Evolutionary conservation across 2,113 vertebrate genomes (phyloP).

Genomic region (Paramisgurnus dabryanus): DNA sequence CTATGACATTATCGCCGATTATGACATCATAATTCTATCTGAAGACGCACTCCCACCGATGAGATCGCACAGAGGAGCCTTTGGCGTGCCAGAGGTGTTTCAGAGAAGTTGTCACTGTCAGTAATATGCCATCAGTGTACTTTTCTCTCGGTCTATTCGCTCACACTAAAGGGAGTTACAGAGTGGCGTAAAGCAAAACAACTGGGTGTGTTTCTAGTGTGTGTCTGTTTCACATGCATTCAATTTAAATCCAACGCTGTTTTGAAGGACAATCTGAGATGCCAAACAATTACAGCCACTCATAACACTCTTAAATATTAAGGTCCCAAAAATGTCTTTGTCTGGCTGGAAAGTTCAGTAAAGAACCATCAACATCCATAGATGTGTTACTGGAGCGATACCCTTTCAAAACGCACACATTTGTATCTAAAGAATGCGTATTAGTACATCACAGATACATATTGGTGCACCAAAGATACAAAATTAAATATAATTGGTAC

Average conservation of each 20-base stretch:
- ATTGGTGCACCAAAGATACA: too few relatives aligned
- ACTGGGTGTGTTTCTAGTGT: conserved; percentile 60
- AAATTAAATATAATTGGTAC: too few relatives aligned
- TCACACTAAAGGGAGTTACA: conserved; percentile 28
- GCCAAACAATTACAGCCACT: not conserved
- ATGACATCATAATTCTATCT: conserved; percentile 45
- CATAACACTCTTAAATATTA: too few relatives aligned
- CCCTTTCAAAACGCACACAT: too few relatives aligned
- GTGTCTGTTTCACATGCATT: conserved; percentile 53
- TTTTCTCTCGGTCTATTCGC: not conserved
- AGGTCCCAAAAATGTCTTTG: too few relatives aligned
- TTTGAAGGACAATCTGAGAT: conserved; percentile 52
- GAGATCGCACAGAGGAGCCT: conserved; percentile 2
- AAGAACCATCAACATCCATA: too few relatives aligned
- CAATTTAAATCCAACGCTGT: conserved; percentile 62
- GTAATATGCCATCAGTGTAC: conserved; percentile 47
- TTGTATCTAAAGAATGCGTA: too few relatives aligned
- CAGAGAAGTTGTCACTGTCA: conserved; percentile 60
- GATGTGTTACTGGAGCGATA: too few relatives aligned
- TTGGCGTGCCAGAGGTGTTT: conserved; percentile 46
- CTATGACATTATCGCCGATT: conserved; percentile 31
- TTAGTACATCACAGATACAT: too few relatives aligned
- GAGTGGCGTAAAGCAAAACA: conserved; percentile 58
- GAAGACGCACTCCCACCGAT: conserved; percentile 16
- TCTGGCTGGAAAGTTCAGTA: too few relatives aligned